Conservation (phyloP, 2,888 invertebrate genomes). For the Hydroisotoma schaefferi region DNA sequence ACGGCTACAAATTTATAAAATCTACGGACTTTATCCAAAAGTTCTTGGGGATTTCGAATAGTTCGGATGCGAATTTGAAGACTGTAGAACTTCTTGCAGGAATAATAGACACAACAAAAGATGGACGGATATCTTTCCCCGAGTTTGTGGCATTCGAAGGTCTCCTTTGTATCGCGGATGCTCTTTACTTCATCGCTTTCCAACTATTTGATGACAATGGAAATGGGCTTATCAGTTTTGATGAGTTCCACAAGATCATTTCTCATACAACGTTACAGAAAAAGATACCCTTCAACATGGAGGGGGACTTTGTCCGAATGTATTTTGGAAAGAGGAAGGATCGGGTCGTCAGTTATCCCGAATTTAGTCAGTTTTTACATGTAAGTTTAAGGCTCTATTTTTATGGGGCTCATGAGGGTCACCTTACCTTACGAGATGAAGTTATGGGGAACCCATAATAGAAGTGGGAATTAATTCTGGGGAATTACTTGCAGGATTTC, state of each 20-base stretch:
- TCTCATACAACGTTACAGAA: constrained; percentile 56
- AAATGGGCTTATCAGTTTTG: constrained; percentile 58
- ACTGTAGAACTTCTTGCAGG: constrained; percentile 56
- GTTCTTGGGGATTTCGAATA: constrained; percentile 56
- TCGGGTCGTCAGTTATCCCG: constrained; percentile 56
- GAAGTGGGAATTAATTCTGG: background rate
- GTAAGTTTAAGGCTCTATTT: constrained; percentile 51
- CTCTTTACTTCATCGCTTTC: constrained; percentile 59
- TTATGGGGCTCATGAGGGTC: no score
- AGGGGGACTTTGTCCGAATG: constrained; percentile 58
- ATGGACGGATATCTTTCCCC: constrained; percentile 50
- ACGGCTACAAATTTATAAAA: constrained; percentile 57
- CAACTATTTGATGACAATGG: constrained; percentile 60
- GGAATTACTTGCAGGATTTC: constrained; percentile 56
- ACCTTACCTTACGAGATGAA: no score
- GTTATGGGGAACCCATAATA: background rate
- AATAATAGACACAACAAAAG: constrained; percentile 52
- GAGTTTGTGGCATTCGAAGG: constrained; percentile 33
- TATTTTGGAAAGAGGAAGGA: constrained; percentile 59
- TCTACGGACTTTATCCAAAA: constrained; percentile 57
- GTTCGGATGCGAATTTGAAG: constrained; percentile 54
- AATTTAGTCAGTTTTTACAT: constrained; percentile 60
- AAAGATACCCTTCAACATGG: constrained; percentile 59
- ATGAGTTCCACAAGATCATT: constrained; percentile 57
- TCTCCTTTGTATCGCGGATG: constrained; percentile 53